A percentile compares a stretch with the other conserved stretches of the same genome.
These are phyloP conservation scores for Nipponia nippon DNA, from an alignment of 2,113 vertebrate genomes.

Conservation along the genomic window DNA sequence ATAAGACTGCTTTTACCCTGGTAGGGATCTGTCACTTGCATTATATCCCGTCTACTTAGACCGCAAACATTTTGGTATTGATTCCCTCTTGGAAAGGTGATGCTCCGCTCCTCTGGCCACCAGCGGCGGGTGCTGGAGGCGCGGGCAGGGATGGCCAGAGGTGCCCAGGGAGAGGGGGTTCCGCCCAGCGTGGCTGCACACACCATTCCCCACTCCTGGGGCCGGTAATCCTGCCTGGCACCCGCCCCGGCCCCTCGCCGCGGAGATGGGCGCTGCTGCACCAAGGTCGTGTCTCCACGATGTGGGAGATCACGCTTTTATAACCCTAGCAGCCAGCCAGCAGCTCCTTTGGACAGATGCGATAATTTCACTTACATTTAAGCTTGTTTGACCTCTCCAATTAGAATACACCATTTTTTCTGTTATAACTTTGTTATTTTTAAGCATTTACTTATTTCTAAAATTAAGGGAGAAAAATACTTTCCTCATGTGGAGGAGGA, in stretches of 20 bases:
- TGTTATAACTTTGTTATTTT: not conserved
- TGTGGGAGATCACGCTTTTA: fast-evolving
- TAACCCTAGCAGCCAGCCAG: not conserved
- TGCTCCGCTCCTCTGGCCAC: not conserved
- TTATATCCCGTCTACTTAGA: fast-evolving
- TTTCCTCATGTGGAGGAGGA: not conserved
- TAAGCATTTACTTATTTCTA: not conserved
- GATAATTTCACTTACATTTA: not conserved
- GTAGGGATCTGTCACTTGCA: not conserved
- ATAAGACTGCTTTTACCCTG: too few species aligned
- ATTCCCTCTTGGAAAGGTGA: fast-evolving
- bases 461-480: not conserved
- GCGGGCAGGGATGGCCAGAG: not conserved
- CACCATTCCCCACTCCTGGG: fast-evolving
- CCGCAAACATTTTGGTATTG: fast-evolving
- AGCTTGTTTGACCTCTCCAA: not conserved
- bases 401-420: not conserved
- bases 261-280: not conserved
- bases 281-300: fast-evolving
- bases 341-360: not conserved
- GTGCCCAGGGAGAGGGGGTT: not conserved
- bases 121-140: not conserved
- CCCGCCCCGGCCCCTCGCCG: fast-evolving
- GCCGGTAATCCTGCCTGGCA: not conserved
- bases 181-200: not conserved